Evolutionary conservation across 2,888 invertebrate species (phyloP).

Genomic region (Camponotus fellah): DNA sequence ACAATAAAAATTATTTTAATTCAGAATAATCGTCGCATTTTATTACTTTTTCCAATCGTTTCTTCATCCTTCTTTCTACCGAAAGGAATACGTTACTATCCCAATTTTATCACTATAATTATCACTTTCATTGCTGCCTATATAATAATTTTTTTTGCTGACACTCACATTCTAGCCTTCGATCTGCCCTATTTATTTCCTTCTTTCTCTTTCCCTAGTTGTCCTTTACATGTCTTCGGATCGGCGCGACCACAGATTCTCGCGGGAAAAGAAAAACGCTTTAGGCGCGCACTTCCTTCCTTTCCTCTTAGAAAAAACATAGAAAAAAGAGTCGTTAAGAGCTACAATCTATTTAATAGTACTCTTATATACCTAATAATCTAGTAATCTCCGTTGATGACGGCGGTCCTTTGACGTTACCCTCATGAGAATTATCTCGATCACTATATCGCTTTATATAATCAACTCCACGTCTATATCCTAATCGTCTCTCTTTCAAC

Average conservation of each 20-base stretch:
- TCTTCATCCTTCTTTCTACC: neutral
- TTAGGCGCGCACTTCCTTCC: conserved; percentile 56
- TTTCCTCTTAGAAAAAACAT: conserved; percentile 63
- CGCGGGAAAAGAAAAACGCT: conserved; percentile 57
- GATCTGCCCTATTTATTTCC: conserved; percentile 10
- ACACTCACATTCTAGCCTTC: conserved; percentile 27
- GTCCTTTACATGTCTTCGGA: conserved; percentile 65
- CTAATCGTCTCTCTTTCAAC: conserved; percentile 61
- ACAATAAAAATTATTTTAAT: conserved; percentile 4
- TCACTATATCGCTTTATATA: neutral
- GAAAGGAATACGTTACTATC: conserved; percentile 3
- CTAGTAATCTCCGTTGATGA: conserved; percentile 85
- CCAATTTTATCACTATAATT: conserved; percentile 67
- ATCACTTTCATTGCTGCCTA: conserved; percentile 63
- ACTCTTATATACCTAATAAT: conserved; percentile 77
- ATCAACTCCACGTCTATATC: neutral
- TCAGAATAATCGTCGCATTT: conserved; percentile 2
- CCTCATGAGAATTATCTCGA: conserved; percentile 19
- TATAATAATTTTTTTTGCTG: conserved; percentile 48
- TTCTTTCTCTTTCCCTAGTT: conserved; percentile 36
- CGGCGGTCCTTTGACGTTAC: conserved; percentile 73
- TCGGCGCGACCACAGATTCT: conserved; percentile 73
- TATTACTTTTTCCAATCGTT: neutral
- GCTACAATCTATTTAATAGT: conserved; percentile 74
- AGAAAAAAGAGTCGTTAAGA: conserved; percentile 73